Evolutionary conservation across 1,140 invertebrate genomes (phyloP), one percentile per base, ranked within the genome.

Genomic region (Prorops nasuta): DNA sequence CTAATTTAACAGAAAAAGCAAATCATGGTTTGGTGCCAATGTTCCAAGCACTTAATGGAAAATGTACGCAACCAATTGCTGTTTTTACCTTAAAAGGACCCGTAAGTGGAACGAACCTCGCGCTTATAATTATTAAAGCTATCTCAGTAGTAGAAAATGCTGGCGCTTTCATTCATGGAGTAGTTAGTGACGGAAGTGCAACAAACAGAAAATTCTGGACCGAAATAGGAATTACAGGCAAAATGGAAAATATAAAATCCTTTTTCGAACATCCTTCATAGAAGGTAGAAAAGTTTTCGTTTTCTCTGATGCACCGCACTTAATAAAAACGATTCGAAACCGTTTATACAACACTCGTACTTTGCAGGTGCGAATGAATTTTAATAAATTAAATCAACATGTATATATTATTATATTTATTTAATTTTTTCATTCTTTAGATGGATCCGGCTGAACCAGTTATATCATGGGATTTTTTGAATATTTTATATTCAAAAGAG

Each of bases 11-110:
- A 8, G 50, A 59, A 6, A 50, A 46, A 38, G 58, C 58, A 14
- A 43, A 58, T 37, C 48, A 61, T 43, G 56, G 32, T n/a, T 47
- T 64, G 18, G 54, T 62, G 3, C 24, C 59, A 12, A 20, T 61
- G 22, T 64, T 57, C 14, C 56, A 56, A 14, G 48, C 51, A 28
- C 19, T 60, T 9, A 28, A 44, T 3, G 21, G 18, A 3, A 43
- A 51, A 17, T 50, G 20, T 16, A 39, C 41, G 9, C 61, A 64
- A 41, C 50, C 58, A 9, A 51, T 56, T 44, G 53, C 41, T 22
- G 58, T 56, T 3, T 55, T 64, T 52, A 34, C 32, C 4, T 47
- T 47, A 18, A 9, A 19, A 6, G 12, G 24, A 16, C 21, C 21
- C 20, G 28, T 10, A 36, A 28, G 43, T n/a, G 36, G 40, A 3